A percentile compares a stretch with the other conserved stretches of the same genome.
Evolutionary conservation across 37 sponge, comb jelly and placozoan genomes (phyloP).

Genomic region (Eunapius fragilis): DNA sequence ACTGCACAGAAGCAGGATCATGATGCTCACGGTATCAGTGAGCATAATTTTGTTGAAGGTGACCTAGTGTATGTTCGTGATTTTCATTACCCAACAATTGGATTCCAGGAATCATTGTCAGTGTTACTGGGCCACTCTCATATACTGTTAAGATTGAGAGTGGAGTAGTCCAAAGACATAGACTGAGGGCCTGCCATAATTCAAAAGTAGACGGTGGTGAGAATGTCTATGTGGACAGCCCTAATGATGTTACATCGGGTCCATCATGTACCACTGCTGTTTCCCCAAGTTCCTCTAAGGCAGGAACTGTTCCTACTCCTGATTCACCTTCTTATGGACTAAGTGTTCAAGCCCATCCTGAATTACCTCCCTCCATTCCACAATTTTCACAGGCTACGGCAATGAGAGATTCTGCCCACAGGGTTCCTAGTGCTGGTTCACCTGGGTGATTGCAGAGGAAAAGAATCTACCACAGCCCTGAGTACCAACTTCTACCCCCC

Average conservation of each 20-base stretch:
- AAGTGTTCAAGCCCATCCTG: neutral
- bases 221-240: neutral
- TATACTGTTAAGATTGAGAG: neutral
- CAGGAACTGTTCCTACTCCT: neutral
- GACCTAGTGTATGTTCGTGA: slow-evolving; percentile 40
- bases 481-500: too few species aligned
- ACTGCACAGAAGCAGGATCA: slow-evolving; percentile 17
- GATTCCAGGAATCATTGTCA: slow-evolving; percentile 13
- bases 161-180: slow-evolving; percentile 21
- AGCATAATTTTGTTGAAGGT: slow-evolving; percentile 14
- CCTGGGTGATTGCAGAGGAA: too few species aligned
- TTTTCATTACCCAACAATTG: slow-evolving; percentile 8
- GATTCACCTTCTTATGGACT: neutral
- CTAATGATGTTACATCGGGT: neutral
- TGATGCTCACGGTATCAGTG: neutral
- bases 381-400: neutral
- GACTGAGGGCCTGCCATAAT: neutral
- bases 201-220: neutral
- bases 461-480: too few species aligned
- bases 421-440: neutral
- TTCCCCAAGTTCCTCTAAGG: neutral
- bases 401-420: neutral
- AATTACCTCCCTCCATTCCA: neutral
- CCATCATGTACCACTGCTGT: neutral
- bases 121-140: slow-evolving; percentile 25